Evolutionary conservation across 2,888 invertebrate genomes (phyloP).

Genomic region (Cybosia mesomella): DNA sequence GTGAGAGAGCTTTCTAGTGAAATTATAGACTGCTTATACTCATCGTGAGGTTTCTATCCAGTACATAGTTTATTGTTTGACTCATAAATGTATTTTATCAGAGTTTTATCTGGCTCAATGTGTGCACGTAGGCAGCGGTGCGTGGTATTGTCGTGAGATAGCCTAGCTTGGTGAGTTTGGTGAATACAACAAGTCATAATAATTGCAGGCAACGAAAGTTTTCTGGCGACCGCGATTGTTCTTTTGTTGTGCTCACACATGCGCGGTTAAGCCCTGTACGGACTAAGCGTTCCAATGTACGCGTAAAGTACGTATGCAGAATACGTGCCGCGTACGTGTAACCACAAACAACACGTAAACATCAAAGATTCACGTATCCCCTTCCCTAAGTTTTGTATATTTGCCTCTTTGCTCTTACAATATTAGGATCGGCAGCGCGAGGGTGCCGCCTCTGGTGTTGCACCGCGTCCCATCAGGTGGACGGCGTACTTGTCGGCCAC

Average conservation of each 20-base stretch:
- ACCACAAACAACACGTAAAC: too few relatives aligned
- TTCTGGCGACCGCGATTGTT: constrained; percentile 3
- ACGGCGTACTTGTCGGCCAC: too few relatives aligned
- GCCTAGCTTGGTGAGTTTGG: background rate
- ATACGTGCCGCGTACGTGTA: too few relatives aligned
- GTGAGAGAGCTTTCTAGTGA: too few relatives aligned
- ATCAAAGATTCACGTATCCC: too few relatives aligned
- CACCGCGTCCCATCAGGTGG: too few relatives aligned
- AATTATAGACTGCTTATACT: background rate
- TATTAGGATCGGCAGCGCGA: too few relatives aligned
- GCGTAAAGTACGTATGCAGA: too few relatives aligned
- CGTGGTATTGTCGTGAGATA: background rate
- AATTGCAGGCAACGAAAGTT: constrained; percentile 3
- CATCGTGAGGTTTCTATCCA: background rate
- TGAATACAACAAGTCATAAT: background rate
- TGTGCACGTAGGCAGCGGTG: background rate
- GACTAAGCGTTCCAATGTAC: too few relatives aligned
- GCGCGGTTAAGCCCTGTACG: background rate
- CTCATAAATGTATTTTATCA: background rate
- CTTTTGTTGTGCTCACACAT: background rate
- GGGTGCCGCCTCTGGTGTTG: too few relatives aligned
- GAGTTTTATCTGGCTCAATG: background rate
- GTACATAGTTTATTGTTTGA: background rate
- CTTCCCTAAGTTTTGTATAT: too few relatives aligned
- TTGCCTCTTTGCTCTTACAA: too few relatives aligned